Conservation (phyloP, 1,140 invertebrate genomes). For the Danaus melanippus region DNA sequence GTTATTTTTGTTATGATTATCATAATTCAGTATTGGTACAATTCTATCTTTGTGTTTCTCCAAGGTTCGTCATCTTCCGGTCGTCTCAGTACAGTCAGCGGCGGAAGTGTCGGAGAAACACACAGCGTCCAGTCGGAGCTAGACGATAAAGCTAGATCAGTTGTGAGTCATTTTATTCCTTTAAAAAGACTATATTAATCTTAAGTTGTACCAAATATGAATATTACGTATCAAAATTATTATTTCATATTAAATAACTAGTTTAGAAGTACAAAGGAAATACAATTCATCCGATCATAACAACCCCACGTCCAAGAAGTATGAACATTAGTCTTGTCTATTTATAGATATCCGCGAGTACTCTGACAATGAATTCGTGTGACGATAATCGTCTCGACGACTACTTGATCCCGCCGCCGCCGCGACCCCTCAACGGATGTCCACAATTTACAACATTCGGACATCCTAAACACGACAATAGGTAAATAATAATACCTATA, state of each 20-base stretch:
- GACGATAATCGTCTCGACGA: conserved; percentile 66
- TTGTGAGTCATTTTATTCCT: conserved; percentile 35
- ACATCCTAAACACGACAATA: conserved; percentile 55
- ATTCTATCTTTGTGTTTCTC: conserved; percentile 15
- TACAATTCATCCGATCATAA: too few species aligned
- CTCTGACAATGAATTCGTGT: conserved; percentile 59
- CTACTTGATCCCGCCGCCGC: conserved; percentile 74
- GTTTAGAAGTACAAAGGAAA: neutral
- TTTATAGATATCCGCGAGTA: conserved; percentile 59
- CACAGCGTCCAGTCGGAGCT: conserved; percentile 88
- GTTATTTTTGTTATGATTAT: neutral
- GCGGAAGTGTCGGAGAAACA: conserved; percentile 84
- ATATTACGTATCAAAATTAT: neutral
- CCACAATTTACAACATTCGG: conserved; percentile 63
- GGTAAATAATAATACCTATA: conserved; percentile 28
- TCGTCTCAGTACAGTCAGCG: conserved; percentile 83
- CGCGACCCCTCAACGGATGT: conserved; percentile 64
- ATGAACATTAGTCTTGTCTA: conserved; percentile 12
- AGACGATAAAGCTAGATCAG: conserved; percentile 80
- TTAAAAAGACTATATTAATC: too few species aligned
- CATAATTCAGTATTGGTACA: neutral
- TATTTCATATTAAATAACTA: neutral
- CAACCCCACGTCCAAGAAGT: neutral
- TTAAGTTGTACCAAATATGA: neutral
- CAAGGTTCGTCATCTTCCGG: conserved; percentile 85